phyloP scores from a whole-genome alignment of 2,113 vertebrate genomes.

The Menidia beryllina region DNA sequence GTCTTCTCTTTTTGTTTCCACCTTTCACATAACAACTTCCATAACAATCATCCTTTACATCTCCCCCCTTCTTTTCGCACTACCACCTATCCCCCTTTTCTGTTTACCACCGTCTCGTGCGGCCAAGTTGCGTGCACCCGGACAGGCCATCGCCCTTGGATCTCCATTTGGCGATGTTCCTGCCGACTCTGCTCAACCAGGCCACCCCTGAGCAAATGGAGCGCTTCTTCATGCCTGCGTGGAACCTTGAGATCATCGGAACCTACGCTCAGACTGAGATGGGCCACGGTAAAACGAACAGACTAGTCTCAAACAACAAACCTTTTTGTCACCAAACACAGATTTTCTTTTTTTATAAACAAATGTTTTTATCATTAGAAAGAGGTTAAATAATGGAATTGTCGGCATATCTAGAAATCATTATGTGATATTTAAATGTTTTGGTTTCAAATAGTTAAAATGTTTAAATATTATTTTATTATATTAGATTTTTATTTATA shows the following conservation, averaged over 20 bases:
- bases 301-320: conserved; percentile 2
- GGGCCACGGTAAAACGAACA: conserved; percentile 92
- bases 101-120: conserved; percentile 36
- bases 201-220: conserved; percentile 95
- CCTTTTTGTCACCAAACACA: neutral
- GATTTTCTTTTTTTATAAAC: neutral
- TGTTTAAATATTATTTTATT: too few relatives aligned
- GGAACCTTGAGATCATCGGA: conserved; percentile 98
- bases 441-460: neutral
- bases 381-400: neutral
- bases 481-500: neutral
- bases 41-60: neutral
- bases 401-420: too few relatives aligned
- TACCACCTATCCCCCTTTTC: conserved; percentile 32
- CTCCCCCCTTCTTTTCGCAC: conserved; percentile 1
- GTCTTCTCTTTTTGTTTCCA: conserved; percentile 4
- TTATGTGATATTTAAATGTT: too few relatives aligned
- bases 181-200: conserved; percentile 97
- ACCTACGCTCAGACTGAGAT: conserved; percentile 99
- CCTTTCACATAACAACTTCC: neutral
- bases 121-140: conserved; percentile 87
- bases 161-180: conserved; percentile 98
- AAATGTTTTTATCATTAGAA: too few relatives aligned
- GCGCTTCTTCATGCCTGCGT: conserved; percentile 96
- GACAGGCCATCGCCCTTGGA: conserved; percentile 93